Evolutionary conservation across 2,113 vertebrate species (phyloP), one percentile per base, ranked within the genome.

Genomic region (Thryonomys swinderianus): DNA sequence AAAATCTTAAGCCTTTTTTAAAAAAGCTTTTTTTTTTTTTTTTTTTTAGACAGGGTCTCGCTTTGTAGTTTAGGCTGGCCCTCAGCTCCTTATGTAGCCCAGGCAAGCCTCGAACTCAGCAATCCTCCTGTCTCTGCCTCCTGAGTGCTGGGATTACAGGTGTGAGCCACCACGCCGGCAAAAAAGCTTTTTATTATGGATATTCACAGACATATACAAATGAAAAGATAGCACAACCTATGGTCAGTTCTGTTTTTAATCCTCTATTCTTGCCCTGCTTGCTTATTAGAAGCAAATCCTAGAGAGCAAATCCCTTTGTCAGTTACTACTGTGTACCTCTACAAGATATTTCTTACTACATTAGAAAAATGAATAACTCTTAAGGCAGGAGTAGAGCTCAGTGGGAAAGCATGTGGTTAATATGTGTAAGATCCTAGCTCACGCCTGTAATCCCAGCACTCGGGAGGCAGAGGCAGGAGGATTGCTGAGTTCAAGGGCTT

Each of bases 281-380:
- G 89, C 51, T 88, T 78, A 32, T 40, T 71, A 78, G 67, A 85
- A 53, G 25, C 40, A 93, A 84, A 64, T 89, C 40, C 62, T 80
- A 84, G 57, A 51, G 2, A 13, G 48, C 16, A 40, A 13, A 10
- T 71, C 14, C 34, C 37, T 94, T 90, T 40, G 8, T 61, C 67
- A 79, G 0, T 83, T 85, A 74, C 57, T n/a, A 86, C 14, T 20
- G 30, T 55, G 27, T 45, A 23, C 34, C 27, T 79, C 55, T 89
- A 45, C 89, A 67, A 64, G 25, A 80, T 40, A 83, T 10, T 21
- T 85, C 69, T 90, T 53, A 51, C 11, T 57, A 64, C 9, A n/a
- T 57, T 25, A 86, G 51, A 59, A 93, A 79, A 67, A 13, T 42
- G 45, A 88, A 48, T 67, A 40, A 32, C 95, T 84, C 5, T 23